Base-by-base conservation (phyloP, 1,140 invertebrate genomes). In the Bathynomus jamesi region DNA sequence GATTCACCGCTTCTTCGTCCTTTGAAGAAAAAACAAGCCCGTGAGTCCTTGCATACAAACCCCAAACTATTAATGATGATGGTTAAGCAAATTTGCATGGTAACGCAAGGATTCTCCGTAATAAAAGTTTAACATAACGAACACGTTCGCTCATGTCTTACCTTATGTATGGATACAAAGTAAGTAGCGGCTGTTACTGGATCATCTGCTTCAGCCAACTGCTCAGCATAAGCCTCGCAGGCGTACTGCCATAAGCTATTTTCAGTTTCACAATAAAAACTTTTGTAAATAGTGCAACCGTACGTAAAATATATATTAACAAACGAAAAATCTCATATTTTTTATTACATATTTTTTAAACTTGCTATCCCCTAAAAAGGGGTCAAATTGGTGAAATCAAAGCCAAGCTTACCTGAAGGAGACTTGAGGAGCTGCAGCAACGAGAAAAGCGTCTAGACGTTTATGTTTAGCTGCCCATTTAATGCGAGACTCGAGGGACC, bases 221-320 rank as follows among this genome's bases (percentile, higher is more conserved):
- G 75, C 3, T 71, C 71, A 28, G 75, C 69, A 71, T 73, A 76
- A 0, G 72, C 71, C 27, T 73, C 71, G 61, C 75, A 69, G 28
- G 75, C 75, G 28, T 53, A 31, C 67, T 73, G 65, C 65, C 75
- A 73, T 29, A 73, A 61, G 11, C 74, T 75, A 40, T 28, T 40
- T 29, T n/a, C 13, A 28, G 4, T 24, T 2, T 13, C 4, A n/a
- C 3, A 64, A 46, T 40, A 40, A 40, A 8, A 40, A 40, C 32
- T 8, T 8, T 40, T 40, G 17, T 17, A 40, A 40, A n/a, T n/a
- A n/a, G n/a, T n/a, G n/a, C n/a, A n/a, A n/a, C n/a, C n/a, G n/a
- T n/a, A n/a, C n/a, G n/a, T n/a, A n/a, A n/a, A n/a, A n/a, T n/a
- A n/a, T n/a, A n/a, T n/a, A n/a, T n/a, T n/a, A n/a, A n/a, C n/a